A percentile compares a stretch with the other conserved stretches of the same genome.
These are phyloP conservation scores for Euura lappo DNA, from an alignment of 1,140 invertebrate genomes.

Conservation along the genomic window DNA sequence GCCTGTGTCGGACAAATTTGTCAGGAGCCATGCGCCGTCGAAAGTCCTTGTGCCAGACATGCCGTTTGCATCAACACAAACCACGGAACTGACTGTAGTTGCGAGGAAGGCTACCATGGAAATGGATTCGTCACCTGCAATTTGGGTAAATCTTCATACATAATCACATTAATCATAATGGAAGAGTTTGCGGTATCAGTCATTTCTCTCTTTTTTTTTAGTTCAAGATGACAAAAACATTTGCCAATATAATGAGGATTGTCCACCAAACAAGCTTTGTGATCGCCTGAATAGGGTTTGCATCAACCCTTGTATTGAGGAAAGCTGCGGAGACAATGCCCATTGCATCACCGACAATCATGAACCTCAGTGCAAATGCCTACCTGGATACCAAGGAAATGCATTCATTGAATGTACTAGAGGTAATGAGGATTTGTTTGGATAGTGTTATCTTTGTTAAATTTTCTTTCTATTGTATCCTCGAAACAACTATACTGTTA, in stretches of 20 bases:
- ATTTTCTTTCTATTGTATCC: slow-evolving; percentile 7
- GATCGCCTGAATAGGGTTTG: slow-evolving; percentile 82
- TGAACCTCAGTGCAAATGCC: slow-evolving; percentile 78
- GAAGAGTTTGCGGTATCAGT: neutral
- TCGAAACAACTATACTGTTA: neutral
- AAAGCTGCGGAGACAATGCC: slow-evolving; percentile 84
- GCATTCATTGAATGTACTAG: slow-evolving; percentile 75
- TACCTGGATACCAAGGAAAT: slow-evolving; percentile 78
- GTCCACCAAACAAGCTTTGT: slow-evolving; percentile 80
- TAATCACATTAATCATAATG: neutral
- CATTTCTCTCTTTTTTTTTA: slow-evolving; percentile 48
- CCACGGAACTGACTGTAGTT: slow-evolving; percentile 84
- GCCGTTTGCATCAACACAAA: slow-evolving; percentile 89
- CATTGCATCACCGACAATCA: slow-evolving; percentile 81
- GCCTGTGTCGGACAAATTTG: slow-evolving; percentile 82
- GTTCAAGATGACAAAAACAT: slow-evolving; percentile 71
- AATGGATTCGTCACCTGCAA: slow-evolving; percentile 82
- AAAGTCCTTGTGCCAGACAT: slow-evolving; percentile 82
- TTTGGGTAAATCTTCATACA: slow-evolving; percentile 66
- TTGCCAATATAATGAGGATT: slow-evolving; percentile 90
- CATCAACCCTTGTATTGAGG: slow-evolving; percentile 82
- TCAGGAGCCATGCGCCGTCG: slow-evolving; percentile 80
- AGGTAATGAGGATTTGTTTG: slow-evolving; percentile 49
- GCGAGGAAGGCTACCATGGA: slow-evolving; percentile 83
- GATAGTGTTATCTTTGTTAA: neutral